These are phyloP conservation scores for Hydrozoanthus tunicans DNA, from an alignment of 64 coral and sea anemone species.

Conservation along the genomic window DNA sequence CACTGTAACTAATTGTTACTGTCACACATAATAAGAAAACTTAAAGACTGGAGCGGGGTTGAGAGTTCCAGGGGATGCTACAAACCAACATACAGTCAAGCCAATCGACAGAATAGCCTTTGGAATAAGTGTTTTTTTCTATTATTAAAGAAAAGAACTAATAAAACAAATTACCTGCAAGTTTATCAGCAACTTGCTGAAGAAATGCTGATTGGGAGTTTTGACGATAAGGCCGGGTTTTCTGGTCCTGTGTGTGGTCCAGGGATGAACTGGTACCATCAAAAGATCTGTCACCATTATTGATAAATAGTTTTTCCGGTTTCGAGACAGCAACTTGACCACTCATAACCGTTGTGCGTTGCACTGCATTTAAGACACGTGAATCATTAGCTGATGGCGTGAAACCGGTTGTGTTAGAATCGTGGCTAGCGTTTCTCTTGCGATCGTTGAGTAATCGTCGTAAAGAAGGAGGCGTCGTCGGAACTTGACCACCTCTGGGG, in stretches of 20 bases:
- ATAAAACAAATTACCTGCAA: conserved; percentile 35
- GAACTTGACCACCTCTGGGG: neutral
- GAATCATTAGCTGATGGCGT: neutral
- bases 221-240: conserved; percentile 29
- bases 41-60: no score
- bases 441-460: conserved; percentile 6
- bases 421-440: neutral
- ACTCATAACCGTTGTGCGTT: conserved; percentile 16
- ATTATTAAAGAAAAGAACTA: no score
- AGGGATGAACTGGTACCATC: neutral
- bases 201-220: conserved; percentile 80
- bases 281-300: neutral
- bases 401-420: neutral
- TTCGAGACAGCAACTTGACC: conserved; percentile 18
- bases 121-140: no score
- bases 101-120: no score
- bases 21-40: no score
- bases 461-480: conserved; percentile 1
- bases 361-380: neutral
- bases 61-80: no score
- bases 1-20: no score
- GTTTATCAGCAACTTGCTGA: conserved; percentile 82
- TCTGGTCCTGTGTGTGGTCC: conserved; percentile 22
- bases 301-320: conserved; percentile 21
- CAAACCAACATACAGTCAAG: no score